Conservation (phyloP, 1,140 invertebrate genomes). For the Delia radicum region DNA sequence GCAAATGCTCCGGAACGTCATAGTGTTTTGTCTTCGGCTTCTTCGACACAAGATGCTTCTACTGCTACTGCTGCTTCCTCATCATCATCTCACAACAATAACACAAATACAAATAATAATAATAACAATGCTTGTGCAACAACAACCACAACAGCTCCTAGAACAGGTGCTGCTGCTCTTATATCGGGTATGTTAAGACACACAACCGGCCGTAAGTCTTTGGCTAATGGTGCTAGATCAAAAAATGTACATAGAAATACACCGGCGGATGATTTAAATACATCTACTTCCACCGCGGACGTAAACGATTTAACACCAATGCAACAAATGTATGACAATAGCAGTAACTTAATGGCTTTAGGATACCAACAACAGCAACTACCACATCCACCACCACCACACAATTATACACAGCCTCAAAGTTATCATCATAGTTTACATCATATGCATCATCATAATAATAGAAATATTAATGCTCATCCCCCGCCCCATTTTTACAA, state of each 20-base stretch:
- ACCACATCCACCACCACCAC: neutral
- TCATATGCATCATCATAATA: constrained; percentile 26
- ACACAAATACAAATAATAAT: constrained; percentile 27
- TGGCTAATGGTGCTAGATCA: constrained; percentile 5
- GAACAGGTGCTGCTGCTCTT: neutral
- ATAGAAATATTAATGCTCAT: constrained; percentile 21
- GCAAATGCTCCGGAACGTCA: constrained; percentile 50
- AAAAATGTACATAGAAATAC: constrained; percentile 7
- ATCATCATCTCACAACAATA: constrained; percentile 31
- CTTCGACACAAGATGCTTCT: constrained; percentile 42
- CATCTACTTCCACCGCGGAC: constrained; percentile 47
- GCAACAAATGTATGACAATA: constrained; percentile 44
- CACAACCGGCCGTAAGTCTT: constrained; percentile 23
- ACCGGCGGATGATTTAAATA: constrained; percentile 46
- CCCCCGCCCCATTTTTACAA: constrained; percentile 48
- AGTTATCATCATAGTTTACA: constrained; percentile 26
- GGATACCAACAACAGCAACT: constrained; percentile 36
- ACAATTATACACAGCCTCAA: neutral
- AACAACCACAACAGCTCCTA: neutral
- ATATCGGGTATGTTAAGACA: constrained; percentile 26
- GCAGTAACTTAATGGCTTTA: constrained; percentile 51
- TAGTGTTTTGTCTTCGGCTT: constrained; percentile 46
- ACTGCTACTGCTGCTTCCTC: constrained; percentile 43
- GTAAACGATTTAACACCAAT: constrained; percentile 41
- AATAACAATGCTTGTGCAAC: neutral